Percentiles rank a stretch among this genome's conserved stretches.
Conservation (phyloP, 2,888 invertebrate species). For the Drosophila kokeensis region DNA sequence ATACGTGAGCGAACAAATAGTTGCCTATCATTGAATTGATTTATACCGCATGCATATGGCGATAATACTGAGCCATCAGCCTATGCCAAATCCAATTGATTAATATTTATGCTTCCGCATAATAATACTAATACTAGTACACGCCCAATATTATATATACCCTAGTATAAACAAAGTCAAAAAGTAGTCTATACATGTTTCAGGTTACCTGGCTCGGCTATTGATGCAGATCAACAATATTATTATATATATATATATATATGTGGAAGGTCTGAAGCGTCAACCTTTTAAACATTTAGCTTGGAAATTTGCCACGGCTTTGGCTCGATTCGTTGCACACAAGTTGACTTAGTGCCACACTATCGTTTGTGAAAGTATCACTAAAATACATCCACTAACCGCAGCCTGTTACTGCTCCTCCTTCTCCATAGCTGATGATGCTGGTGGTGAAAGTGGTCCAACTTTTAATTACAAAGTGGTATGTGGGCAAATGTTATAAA, state of each 20-base stretch:
- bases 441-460: conserved; percentile 16
- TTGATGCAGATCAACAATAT: not conserved
- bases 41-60: not conserved
- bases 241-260: not conserved
- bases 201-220: not conserved
- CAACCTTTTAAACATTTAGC: not conserved
- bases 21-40: not conserved
- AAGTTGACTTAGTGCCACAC: not conserved
- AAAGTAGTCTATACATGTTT: not conserved
- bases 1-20: no score
- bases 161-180: not conserved
- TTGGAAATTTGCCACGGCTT: not conserved
- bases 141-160: not conserved
- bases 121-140: not conserved
- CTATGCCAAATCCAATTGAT: not conserved
- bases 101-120: not conserved
- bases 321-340: not conserved
- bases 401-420: not conserved
- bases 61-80: not conserved
- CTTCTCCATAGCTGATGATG: not conserved
- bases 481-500: conserved; percentile 42
- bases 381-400: not conserved
- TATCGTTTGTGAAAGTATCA: not conserved
- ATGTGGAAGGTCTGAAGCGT: not conserved
- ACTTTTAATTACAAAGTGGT: conserved; percentile 65